Base-by-base conservation (phyloP, 2,113 vertebrate species). In the Butorides virescens region DNA sequence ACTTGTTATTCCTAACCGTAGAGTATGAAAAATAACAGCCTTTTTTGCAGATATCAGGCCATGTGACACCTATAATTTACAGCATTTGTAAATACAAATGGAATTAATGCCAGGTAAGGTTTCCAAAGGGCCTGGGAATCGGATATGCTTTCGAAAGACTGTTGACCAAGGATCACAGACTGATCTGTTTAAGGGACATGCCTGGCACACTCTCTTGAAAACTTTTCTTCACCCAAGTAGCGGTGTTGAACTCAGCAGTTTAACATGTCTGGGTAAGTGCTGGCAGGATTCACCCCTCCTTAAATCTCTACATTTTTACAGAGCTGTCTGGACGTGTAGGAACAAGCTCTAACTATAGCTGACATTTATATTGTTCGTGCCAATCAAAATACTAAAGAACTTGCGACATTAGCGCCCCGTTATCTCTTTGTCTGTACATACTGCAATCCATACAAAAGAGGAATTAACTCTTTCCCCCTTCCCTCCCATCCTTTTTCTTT, bases 281-380 rank as follows among this genome's bases (percentile, higher is more conserved):
- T 95, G 86, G 92, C 84, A 82, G 62, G 55, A 92, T 92, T 62
- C 67, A 55, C 8, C 8, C 37, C 46, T 81, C 50, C 88, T 89
- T 68, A 81, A 86, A 88, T 81, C 82, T 82, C 84, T 89, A 50
- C 13, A 4, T 87, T 92, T 96, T 86, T 81, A 79, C 53, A 36
- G 91, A 87, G 76, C 91, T 95, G 94, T 97, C 95, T 97, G 94
- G 62, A 91, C 70, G 32, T 68, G 86, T 6, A 93, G 73, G 83
- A 93, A 90, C 77, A 73, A 92, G 49, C 70, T 88, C 70, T 89
- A 94, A 91, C 80, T 86, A 49, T 39, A 86, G 42, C 86, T 86
- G 90, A 25, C 26, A 26, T 79, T 93, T 84, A 72, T 13, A 2
- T 49, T 87, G 13, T 5, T 9, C 3, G 0, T 25, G 89, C 95